Evolutionary conservation across 2,113 vertebrate genomes (phyloP).

Genomic region (Mustelus asterias): DNA sequence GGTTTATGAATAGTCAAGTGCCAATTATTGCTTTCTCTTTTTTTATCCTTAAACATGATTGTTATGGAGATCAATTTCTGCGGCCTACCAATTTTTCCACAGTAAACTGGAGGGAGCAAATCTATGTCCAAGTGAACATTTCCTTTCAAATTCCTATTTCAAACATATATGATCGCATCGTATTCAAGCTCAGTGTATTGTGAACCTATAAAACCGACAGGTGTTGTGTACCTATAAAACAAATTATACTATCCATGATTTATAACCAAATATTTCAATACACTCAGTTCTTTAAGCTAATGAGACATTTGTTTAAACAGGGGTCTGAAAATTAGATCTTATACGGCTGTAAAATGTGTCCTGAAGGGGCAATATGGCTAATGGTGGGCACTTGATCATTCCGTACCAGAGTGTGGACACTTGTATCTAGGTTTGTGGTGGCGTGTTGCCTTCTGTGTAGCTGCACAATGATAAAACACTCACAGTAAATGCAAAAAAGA

Average conservation of each 20-base stretch:
- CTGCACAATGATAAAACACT: neutral
- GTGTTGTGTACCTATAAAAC: neutral
- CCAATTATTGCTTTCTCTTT: neutral
- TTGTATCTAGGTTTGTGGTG: neutral
- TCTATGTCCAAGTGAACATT: neutral
- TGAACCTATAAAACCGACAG: no score
- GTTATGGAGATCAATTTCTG: neutral
- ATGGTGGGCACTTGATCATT: neutral
- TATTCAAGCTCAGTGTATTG: neutral
- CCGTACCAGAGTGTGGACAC: neutral
- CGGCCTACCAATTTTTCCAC: neutral
- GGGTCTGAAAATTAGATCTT: neutral
- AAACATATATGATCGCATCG: neutral
- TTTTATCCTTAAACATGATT: neutral
- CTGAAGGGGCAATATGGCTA: neutral
- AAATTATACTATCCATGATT: neutral
- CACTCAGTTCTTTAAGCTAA: neutral
- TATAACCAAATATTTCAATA: neutral
- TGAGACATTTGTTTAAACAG: neutral
- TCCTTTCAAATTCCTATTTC: neutral
- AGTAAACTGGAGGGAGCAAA: neutral
- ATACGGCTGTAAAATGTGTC: neutral
- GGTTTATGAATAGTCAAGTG: neutral
- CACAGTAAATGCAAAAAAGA: neutral
- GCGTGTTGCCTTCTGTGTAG: neutral